A percentile compares a stretch with the other conserved stretches of the same genome.
Evolutionary conservation across 2,797 vertebrate species (phyloP).

Genomic region (Myotis daubentonii): DNA sequence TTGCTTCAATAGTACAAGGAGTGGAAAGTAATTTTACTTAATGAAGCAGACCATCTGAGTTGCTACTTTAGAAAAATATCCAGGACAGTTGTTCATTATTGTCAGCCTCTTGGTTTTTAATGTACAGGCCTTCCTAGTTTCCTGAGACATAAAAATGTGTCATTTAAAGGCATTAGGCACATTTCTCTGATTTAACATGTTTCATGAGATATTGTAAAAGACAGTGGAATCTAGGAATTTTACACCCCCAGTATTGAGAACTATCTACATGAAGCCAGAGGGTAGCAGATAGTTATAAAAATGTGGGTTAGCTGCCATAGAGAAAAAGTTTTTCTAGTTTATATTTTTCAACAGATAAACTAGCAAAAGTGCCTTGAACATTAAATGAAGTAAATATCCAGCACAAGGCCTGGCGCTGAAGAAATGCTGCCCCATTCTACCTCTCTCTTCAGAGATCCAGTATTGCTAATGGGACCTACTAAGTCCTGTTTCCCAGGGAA

Average conservation of each 20-base stretch:
- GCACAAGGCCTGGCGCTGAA: neutral
- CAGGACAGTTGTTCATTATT: constrained; percentile 77
- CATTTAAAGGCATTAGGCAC: constrained; percentile 75
- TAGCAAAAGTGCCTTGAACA: constrained; percentile 21
- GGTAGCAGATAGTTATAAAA: constrained; percentile 10
- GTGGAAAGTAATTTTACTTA: constrained; percentile 79
- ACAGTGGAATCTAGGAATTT: constrained; percentile 42
- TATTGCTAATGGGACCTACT: neutral
- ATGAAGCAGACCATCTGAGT: constrained; percentile 82
- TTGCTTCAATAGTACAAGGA: constrained; percentile 74
- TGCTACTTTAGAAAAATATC: constrained; percentile 79
- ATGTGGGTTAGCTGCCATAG: neutral
- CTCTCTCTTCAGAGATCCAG: neutral
- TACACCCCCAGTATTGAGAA: neutral
- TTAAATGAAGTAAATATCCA: constrained; percentile 27
- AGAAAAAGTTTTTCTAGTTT: constrained; percentile 34
- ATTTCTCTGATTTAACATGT: constrained; percentile 77
- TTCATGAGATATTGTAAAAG: constrained; percentile 78
- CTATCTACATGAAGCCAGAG: neutral
- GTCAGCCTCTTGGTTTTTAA: constrained; percentile 83
- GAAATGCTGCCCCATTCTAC: neutral
- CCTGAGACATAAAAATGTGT: constrained; percentile 65
- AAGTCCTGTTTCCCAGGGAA: neutral
- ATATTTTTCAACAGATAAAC: constrained; percentile 56
- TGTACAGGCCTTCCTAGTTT: constrained; percentile 58